Evolutionary conservation across 2,888 invertebrate species (phyloP).

Genomic region (Drosophila cyrtoloma): DNA sequence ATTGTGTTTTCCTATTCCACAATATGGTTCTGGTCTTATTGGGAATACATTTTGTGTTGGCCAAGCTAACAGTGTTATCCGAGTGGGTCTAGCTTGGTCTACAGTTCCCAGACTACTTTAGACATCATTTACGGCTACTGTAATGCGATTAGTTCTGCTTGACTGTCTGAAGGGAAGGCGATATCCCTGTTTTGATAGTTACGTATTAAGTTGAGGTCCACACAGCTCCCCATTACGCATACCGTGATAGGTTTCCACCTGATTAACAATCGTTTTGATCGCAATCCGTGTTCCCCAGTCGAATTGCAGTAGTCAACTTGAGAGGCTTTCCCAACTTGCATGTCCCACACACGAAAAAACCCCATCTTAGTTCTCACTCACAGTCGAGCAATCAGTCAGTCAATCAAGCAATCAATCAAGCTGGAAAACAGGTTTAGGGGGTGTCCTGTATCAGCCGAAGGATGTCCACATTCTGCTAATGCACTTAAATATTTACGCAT

Average conservation of each 20-base stretch:
- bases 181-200: not conserved
- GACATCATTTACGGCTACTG: fast-evolving
- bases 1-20: not conserved
- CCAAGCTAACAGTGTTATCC: not conserved
- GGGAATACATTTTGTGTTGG: not conserved
- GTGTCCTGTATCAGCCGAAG: not conserved
- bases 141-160: not conserved
- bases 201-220: no score
- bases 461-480: constrained; percentile 1
- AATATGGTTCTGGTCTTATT: not conserved
- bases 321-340: not conserved
- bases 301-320: not conserved
- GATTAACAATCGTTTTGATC: not conserved
- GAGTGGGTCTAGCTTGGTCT: not conserved
- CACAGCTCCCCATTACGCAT: no score
- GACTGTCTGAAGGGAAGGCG: fast-evolving
- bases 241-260: no score
- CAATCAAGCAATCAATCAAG: not conserved
- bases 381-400: not conserved
- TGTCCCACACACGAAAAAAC: not conserved
- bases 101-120: not conserved
- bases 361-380: not conserved
- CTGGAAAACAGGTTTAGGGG: not conserved
- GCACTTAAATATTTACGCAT: not conserved
- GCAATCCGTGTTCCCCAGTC: not conserved